Conservation (phyloP, 2,888 invertebrate species). For the Drosophila neoperkinsi region DNA sequence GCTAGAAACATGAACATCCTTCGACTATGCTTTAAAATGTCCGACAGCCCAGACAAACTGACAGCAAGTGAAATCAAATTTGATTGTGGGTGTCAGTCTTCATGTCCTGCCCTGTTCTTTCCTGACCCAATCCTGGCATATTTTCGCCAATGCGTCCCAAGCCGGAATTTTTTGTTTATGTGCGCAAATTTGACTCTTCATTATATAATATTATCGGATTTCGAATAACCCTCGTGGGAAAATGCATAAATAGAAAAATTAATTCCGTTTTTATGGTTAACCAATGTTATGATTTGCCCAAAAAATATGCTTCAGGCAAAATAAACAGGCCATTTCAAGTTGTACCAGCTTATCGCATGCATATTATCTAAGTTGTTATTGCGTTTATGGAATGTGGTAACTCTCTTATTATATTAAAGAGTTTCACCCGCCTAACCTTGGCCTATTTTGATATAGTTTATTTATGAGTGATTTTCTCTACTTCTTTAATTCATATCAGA, state of each 20-base stretch:
- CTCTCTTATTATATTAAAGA: background rate
- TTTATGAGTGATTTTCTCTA: background rate
- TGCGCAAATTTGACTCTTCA: slow-evolving; percentile 47
- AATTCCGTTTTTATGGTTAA: slow-evolving; percentile 26
- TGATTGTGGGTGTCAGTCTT: slow-evolving; percentile 47
- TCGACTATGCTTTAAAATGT: slow-evolving; percentile 52
- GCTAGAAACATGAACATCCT: slow-evolving; percentile 51
- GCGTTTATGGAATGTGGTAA: background rate
- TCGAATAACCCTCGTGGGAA: slow-evolving; percentile 20
- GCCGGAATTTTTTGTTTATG: slow-evolving; percentile 33
- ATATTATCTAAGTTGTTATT: background rate
- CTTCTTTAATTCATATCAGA: background rate
- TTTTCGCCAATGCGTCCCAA: slow-evolving; percentile 19
- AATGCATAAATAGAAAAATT: slow-evolving; percentile 29
- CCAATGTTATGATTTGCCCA: slow-evolving; percentile 26
- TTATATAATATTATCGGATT: slow-evolving; percentile 39
- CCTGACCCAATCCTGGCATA: slow-evolving; percentile 12
- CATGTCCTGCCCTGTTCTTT: slow-evolving; percentile 7
- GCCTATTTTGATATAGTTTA: background rate
- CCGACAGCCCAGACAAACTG: slow-evolving; percentile 33
- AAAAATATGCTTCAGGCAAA: background rate
- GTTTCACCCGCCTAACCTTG: background rate
- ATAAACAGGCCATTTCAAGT: slow-evolving; percentile 20
- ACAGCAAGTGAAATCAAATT: slow-evolving; percentile 63
- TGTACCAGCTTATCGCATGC: slow-evolving; percentile 8